phyloP scores from a whole-genome alignment of 2,888 invertebrate genomes.

The Drosophila mimetica region DNA sequence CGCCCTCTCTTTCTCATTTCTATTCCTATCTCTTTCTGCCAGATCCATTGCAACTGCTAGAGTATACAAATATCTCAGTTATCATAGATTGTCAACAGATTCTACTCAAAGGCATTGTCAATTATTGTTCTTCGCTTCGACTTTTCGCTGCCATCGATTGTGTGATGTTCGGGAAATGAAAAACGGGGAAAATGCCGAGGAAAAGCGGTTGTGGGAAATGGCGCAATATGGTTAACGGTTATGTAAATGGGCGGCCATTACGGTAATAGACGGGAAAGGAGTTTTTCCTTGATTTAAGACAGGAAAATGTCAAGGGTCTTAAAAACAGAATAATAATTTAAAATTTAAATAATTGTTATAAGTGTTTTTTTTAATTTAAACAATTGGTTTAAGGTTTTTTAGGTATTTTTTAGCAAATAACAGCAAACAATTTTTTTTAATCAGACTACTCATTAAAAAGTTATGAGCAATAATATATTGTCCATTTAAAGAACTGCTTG shows the following conservation, averaged over 20 bases:
- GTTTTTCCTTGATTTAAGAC: not conserved
- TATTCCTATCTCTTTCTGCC: conserved; percentile 17
- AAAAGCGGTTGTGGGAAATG: conserved; percentile 11
- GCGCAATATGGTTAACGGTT: conserved; percentile 24
- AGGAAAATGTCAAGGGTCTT: not conserved
- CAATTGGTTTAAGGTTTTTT: no score
- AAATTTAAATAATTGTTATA: no score
- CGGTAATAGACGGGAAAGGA: not conserved
- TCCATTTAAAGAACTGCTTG: no score
- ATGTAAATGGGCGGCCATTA: conserved; percentile 12
- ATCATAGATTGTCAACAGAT: conserved; percentile 27
- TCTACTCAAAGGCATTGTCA: conserved; percentile 13
- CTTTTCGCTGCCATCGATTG: conserved; percentile 3
- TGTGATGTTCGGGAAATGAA: conserved; percentile 2
- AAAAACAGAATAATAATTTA: no score
- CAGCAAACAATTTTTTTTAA: no score
- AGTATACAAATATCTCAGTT: conserved; percentile 23
- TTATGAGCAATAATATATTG: no score
- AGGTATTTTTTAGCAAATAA: no score
- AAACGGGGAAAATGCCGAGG: conserved; percentile 10
- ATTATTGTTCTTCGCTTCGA: conserved; percentile 22
- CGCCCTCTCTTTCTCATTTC: conserved; percentile 20
- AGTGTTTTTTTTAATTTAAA: no score
- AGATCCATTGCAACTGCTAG: conserved; percentile 10
- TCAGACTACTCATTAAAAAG: no score